These are phyloP conservation scores for Acridotheres tristis DNA, from an alignment of 2,797 vertebrate genomes.

Conservation along the genomic window DNA sequence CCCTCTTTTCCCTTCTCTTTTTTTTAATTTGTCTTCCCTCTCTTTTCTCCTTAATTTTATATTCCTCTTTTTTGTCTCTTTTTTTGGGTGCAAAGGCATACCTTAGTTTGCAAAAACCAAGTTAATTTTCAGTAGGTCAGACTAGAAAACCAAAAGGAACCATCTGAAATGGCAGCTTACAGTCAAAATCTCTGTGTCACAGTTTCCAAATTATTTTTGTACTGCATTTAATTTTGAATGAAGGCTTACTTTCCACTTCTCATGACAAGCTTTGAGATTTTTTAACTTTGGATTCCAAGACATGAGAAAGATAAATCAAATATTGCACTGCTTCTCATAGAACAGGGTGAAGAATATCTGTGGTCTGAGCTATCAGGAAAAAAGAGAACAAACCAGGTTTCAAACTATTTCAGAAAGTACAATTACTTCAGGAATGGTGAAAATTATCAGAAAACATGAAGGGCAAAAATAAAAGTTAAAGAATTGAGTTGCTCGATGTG, in stretches of 20 bases:
- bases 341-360: background rate
- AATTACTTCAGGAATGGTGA: background rate
- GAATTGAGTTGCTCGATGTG: background rate
- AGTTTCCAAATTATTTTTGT: background rate
- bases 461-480: background rate
- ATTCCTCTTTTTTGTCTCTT: background rate
- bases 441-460: background rate
- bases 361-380: background rate
- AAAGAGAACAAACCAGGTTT: background rate
- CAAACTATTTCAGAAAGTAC: background rate
- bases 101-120: background rate
- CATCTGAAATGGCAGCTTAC: background rate
- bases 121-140: background rate
- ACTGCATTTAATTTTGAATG: background rate
- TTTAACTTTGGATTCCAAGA: background rate
- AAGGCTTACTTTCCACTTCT: background rate
- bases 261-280: background rate
- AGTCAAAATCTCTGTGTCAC: background rate
- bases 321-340: background rate
- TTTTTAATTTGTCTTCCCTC: background rate
- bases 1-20: too few relatives aligned
- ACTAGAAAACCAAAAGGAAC: background rate
- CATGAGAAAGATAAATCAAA: background rate
- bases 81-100: background rate
- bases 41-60: too few relatives aligned